phyloP scores from a whole-genome alignment of 2,888 invertebrate species.

The Heteropelma amictum region DNA sequence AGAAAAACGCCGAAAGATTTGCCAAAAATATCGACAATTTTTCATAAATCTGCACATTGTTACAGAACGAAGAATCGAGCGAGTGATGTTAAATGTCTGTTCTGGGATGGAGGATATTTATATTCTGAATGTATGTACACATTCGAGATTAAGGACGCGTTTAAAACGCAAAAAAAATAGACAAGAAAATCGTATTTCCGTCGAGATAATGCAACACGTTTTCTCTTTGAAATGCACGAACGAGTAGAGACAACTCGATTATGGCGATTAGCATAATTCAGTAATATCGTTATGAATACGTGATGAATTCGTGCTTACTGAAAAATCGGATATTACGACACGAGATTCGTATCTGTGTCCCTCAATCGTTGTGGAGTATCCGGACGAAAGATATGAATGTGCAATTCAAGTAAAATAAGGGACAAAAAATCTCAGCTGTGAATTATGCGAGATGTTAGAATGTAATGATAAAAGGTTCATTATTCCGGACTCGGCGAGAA shows the following conservation, averaged over 20 bases:
- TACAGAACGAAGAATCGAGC: too few relatives aligned
- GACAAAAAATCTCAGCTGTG: neutral
- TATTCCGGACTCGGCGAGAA: neutral
- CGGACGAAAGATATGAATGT: conserved; percentile 2
- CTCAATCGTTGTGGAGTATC: neutral
- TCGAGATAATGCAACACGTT: too few relatives aligned
- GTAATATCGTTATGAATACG: conserved; percentile 30
- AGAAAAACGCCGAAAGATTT: too few relatives aligned
- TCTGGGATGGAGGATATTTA: too few relatives aligned
- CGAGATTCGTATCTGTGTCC: neutral
- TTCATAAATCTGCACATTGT: too few relatives aligned
- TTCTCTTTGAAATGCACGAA: conserved; percentile 11
- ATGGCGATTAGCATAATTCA: conserved; percentile 44
- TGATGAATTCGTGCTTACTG: conserved; percentile 25
- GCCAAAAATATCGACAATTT: too few relatives aligned
- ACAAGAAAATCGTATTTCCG: too few relatives aligned
- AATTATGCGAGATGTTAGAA: conserved; percentile 33
- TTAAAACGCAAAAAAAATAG: too few relatives aligned
- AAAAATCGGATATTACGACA: conserved; percentile 4
- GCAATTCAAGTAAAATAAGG: conserved; percentile 2
- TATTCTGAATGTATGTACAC: too few relatives aligned
- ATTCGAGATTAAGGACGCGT: too few relatives aligned
- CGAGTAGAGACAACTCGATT: conserved; percentile 25
- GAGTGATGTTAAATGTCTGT: too few relatives aligned
- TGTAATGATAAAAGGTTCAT: conserved; percentile 13